These are phyloP conservation scores for Dasysyrphus albostriatus DNA, from an alignment of 2,888 invertebrate genomes.

Conservation along the genomic window DNA sequence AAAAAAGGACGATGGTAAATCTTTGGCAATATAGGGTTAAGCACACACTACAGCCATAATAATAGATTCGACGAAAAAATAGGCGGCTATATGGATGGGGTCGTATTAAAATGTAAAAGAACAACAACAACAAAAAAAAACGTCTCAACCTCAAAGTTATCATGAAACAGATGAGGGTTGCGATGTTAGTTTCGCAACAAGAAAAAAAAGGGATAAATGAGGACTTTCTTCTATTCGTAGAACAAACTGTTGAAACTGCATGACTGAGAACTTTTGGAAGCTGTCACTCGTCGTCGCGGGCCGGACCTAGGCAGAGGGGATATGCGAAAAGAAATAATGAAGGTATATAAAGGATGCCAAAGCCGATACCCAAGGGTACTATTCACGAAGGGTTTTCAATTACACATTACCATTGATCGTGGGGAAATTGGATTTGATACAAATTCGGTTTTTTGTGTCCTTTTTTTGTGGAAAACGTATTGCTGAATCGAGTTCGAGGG, in stretches of 20 bases:
- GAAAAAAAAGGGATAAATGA: conserved; percentile 60
- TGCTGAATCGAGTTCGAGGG: conserved; percentile 38
- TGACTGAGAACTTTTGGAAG: conserved; percentile 37
- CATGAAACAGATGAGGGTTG: conserved; percentile 50
- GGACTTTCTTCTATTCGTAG: conserved; percentile 43
- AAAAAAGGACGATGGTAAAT: conserved; percentile 40
- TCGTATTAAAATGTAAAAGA: conserved; percentile 27
- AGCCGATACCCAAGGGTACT: conserved; percentile 79
- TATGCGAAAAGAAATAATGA: conserved; percentile 65
- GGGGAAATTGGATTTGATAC: conserved; percentile 82
- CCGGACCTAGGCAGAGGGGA: neutral
- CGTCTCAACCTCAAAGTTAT: conserved; percentile 6
- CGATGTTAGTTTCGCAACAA: conserved; percentile 15
- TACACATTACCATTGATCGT: conserved; percentile 81
- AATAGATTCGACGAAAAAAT: conserved; percentile 34
- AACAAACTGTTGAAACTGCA: conserved; percentile 68
- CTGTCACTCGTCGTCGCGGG: conserved; percentile 40
- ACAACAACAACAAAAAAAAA: conserved; percentile 3
- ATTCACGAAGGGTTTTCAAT: conserved; percentile 82
- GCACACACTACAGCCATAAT: conserved; percentile 54
- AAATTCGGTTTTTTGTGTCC: conserved; percentile 77
- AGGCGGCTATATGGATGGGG: conserved; percentile 12
- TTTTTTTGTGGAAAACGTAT: conserved; percentile 41
- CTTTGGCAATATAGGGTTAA: conserved; percentile 57
- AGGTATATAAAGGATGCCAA: conserved; percentile 73